Percentiles rank a stretch among this genome's conserved stretches.
phyloP scores from a whole-genome alignment of 2,888 invertebrate genomes.

The Perizoma affinitatum region DNA sequence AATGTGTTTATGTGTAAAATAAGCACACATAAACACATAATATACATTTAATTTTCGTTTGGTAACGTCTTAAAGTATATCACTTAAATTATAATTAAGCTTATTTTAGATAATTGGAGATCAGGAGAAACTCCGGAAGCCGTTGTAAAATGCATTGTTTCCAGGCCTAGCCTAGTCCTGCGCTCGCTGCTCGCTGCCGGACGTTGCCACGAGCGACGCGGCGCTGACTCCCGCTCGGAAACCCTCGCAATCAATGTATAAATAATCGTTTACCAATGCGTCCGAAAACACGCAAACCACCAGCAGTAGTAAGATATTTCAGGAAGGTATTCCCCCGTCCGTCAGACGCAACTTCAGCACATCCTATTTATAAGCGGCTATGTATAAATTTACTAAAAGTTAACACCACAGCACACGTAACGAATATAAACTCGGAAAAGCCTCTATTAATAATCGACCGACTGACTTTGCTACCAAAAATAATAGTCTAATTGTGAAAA shows the following conservation, averaged over 20 bases:
- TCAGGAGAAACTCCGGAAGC: too few relatives aligned
- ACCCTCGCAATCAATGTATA: constrained; percentile 79
- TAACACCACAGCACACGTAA: constrained; percentile 85
- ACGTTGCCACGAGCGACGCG: constrained; percentile 41
- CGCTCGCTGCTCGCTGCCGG: constrained; percentile 25
- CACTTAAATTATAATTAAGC: too few relatives aligned
- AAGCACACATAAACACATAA: too few relatives aligned
- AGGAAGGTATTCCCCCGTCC: constrained; percentile 84
- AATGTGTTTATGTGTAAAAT: too few relatives aligned
- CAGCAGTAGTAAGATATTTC: constrained; percentile 83
- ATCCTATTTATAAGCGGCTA: constrained; percentile 85
- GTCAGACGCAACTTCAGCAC: constrained; percentile 84
- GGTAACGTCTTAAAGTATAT: too few relatives aligned
- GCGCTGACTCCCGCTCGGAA: constrained; percentile 52
- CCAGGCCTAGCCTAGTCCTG: constrained; percentile 1
- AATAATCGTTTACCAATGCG: constrained; percentile 84
- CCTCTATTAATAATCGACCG: constrained; percentile 85
- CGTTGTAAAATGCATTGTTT: too few relatives aligned
- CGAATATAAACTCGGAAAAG: constrained; percentile 85
- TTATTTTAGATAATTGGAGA: too few relatives aligned
- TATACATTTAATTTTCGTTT: too few relatives aligned
- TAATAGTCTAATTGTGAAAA: constrained; percentile 86
- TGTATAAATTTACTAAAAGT: constrained; percentile 85
- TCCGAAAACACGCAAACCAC: constrained; percentile 82
- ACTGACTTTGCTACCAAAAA: constrained; percentile 85